These are phyloP conservation scores for Embidobia sp. DNA, from an alignment of 2,888 invertebrate genomes.

Conservation along the genomic window DNA sequence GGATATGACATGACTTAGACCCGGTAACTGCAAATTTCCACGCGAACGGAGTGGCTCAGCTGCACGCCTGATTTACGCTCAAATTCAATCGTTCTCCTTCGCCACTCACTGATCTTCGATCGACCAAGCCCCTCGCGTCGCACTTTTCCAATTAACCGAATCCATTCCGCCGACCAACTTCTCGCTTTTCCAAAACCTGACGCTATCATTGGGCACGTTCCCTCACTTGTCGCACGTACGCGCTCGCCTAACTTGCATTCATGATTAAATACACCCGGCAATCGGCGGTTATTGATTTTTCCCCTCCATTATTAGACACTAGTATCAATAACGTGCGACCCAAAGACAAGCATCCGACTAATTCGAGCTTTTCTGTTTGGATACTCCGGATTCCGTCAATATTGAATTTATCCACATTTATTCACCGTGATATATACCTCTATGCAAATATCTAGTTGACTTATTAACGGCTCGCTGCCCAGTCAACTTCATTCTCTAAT, in stretches of 20 bases:
- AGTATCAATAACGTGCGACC: too few relatives aligned
- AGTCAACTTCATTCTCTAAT: too few relatives aligned
- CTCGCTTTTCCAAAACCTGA: constrained; percentile 61
- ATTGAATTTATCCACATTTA: too few relatives aligned
- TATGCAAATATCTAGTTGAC: too few relatives aligned
- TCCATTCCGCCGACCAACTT: constrained; percentile 60
- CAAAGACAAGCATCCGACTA: too few relatives aligned
- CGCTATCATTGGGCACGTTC: constrained; percentile 54
- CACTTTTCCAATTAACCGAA: constrained; percentile 66
- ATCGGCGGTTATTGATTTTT: constrained; percentile 25
- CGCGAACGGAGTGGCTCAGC: constrained; percentile 60
- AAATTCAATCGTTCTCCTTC: constrained; percentile 63
- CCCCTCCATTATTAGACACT: too few relatives aligned
- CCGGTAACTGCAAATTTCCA: constrained; percentile 63
- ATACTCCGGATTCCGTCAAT: too few relatives aligned
- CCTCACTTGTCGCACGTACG: constrained; percentile 30
- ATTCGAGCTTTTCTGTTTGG: too few relatives aligned
- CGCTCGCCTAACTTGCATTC: constrained; percentile 40
- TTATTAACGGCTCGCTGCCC: too few relatives aligned
- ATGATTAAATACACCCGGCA: constrained; percentile 28
- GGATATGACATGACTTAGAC: constrained; percentile 62
- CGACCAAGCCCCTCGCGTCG: constrained; percentile 52
- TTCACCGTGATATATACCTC: too few relatives aligned
- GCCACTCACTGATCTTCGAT: constrained; percentile 62
- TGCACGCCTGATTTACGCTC: constrained; percentile 62